phyloP scores from a whole-genome alignment of 2,888 invertebrate genomes.

The Ichneumoninae sp. region DNA sequence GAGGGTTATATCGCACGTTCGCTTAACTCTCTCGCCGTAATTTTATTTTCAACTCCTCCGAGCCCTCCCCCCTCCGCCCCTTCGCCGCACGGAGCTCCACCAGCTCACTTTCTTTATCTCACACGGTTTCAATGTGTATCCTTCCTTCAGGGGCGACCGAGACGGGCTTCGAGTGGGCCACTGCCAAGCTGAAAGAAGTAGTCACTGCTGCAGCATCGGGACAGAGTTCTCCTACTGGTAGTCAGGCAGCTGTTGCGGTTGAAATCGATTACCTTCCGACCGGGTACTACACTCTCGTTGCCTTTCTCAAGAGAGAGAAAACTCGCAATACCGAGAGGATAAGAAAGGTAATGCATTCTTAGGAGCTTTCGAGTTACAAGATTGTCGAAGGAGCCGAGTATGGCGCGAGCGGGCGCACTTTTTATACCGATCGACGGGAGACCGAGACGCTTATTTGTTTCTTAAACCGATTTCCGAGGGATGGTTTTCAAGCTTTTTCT shows the following conservation, averaged over 20 bases:
- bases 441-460: neutral
- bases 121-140: conserved; percentile 45
- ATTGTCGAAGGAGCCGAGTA: conserved; percentile 30
- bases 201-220: conserved; percentile 4
- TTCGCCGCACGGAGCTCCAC: neutral
- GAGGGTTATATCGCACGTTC: conserved; percentile 14
- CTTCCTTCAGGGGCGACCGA: conserved; percentile 31
- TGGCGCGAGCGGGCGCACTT: conserved; percentile 15
- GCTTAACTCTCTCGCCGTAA: conserved; percentile 36
- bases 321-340: conserved; percentile 45
- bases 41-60: conserved; percentile 46
- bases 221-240: conserved; percentile 36
- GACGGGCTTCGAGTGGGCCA: conserved; percentile 51
- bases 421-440: neutral
- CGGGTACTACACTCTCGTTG: conserved; percentile 29
- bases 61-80: conserved; percentile 6
- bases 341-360: conserved; percentile 60
- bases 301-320: conserved; percentile 9
- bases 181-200: conserved; percentile 47
- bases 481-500: no score
- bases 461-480: neutral
- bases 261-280: conserved; percentile 62
- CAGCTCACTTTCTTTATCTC: conserved; percentile 19
- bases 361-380: conserved; percentile 62
- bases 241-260: conserved; percentile 63